Base-by-base conservation (phyloP, 2,888 invertebrate genomes). In the Sceliomorpha sp. region DNA sequence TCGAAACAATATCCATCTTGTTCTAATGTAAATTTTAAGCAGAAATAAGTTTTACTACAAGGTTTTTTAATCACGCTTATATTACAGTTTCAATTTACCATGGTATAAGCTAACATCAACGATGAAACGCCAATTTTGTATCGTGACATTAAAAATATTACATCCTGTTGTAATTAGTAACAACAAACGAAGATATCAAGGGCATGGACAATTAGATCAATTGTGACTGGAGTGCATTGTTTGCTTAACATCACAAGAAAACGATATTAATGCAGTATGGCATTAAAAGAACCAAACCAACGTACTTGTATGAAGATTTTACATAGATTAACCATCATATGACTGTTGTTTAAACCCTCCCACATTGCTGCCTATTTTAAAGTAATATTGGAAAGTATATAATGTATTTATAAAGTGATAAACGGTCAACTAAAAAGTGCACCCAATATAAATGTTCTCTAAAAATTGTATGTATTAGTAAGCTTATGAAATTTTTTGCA, bases 141-240 rank as follows among this genome's bases (percentile, higher is more conserved):
- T n/a, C n/a, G n/a, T n/a, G n/a, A n/a, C n/a, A n/a, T n/a, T n/a
- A n/a, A n/a, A n/a, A n/a, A n/a, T n/a, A n/a, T n/a, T n/a, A n/a
- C n/a, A n/a, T n/a, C n/a, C n/a, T n/a, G n/a, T n/a, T 82, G 82
- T 82, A 74, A 87, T 86, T 86, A 85, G 84, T 85, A 81, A 83
- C 79, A 84, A 74, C 77, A 74, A 78, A 81, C 78, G 72, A 76
- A 78, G 72, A 79, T 31, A 63, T 69, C 51, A 63, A 63, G 58
- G 58, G 42, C 45, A 48, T 40, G 47, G 45, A 13, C 37, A 48
- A 58, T 51, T 51, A 66, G 39, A 59, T 53, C 51, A 66, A 59
- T 59, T 59, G 53, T 59, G 40, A 66, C 45, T 58, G 47, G 31
- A 42, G 66, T 58, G 66, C 58, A 47, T 66, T 27, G 7, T 51